phyloP scores from a whole-genome alignment of 2,113 vertebrate genomes.

The Dendropsophus ebraccatus region DNA sequence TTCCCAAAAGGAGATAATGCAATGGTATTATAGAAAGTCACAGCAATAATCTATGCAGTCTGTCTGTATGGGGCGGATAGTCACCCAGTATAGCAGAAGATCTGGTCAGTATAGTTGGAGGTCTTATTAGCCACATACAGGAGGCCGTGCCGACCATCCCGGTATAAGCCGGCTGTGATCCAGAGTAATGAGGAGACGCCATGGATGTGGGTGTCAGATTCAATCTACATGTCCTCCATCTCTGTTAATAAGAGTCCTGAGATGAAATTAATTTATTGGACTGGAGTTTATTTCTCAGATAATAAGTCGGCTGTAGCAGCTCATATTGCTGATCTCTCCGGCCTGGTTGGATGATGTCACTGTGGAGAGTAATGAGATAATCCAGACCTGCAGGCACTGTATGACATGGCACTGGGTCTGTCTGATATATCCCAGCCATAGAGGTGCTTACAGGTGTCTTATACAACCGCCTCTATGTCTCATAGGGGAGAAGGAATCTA shows the following conservation, averaged over 20 bases:
- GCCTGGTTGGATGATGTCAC: constrained; percentile 14
- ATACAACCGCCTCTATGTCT: not conserved
- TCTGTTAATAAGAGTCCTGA: not conserved
- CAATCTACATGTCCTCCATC: not conserved
- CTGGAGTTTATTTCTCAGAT: not conserved
- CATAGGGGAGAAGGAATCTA: not conserved
- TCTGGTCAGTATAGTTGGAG: not conserved
- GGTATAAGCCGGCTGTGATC: not conserved
- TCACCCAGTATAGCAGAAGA: not conserved
- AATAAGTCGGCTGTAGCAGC: not conserved
- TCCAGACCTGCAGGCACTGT: not conserved
- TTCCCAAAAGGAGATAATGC: too few relatives aligned
- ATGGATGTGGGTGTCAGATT: not conserved
- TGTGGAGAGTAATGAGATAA: not conserved
- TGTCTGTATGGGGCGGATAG: too few relatives aligned
- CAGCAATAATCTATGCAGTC: too few relatives aligned
- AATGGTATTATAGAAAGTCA: too few relatives aligned
- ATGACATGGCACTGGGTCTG: too few relatives aligned
- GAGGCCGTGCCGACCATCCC: not conserved
- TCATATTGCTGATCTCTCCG: too few relatives aligned
- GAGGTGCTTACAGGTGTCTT: not conserved
- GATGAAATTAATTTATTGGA: not conserved
- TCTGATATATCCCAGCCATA: too few relatives aligned
- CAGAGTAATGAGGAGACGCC: not conserved
- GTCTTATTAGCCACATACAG: not conserved